Evolutionary conservation across 2,888 invertebrate genomes (phyloP).

Genomic region (Drosophila vallismaia): DNA sequence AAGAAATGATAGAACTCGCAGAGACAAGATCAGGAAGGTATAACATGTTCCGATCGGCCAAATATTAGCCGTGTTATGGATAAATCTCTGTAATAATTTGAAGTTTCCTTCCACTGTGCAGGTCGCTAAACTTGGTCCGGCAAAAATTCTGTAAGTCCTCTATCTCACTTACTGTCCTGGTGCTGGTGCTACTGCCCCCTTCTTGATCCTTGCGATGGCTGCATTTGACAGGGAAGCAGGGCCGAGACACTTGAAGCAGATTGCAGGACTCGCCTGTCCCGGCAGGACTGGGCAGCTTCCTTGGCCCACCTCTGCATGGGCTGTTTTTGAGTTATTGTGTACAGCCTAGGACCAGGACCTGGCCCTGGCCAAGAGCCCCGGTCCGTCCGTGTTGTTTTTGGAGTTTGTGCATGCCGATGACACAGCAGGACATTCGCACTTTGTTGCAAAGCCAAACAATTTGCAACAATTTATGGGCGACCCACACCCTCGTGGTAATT

Average conservation of each 20-base stretch:
- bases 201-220: conserved; percentile 30
- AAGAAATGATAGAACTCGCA: too few relatives aligned
- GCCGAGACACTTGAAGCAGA: conserved; percentile 71
- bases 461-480: conserved; percentile 60
- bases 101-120: conserved; percentile 47
- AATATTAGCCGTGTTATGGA: too few relatives aligned
- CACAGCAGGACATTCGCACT: conserved; percentile 67
- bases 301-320: conserved; percentile 38
- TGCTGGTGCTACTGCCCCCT: conserved; percentile 29
- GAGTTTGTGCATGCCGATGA: conserved; percentile 41
- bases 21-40: too few relatives aligned
- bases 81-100: neutral
- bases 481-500: conserved; percentile 46
- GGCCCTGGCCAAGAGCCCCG: conserved; percentile 6
- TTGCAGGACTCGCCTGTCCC: conserved; percentile 50
- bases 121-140: conserved; percentile 55
- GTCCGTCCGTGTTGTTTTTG: conserved; percentile 1
- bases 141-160: conserved; percentile 59
- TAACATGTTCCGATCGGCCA: too few relatives aligned
- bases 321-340: conserved; percentile 83
- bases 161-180: conserved; percentile 29
- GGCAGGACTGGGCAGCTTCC: conserved; percentile 15
- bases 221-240: conserved; percentile 65
- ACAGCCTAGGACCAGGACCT: conserved; percentile 47
- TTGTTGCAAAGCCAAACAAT: conserved; percentile 50